Conservation (phyloP, 2,797 vertebrate species). For the Channa striata region DNA sequence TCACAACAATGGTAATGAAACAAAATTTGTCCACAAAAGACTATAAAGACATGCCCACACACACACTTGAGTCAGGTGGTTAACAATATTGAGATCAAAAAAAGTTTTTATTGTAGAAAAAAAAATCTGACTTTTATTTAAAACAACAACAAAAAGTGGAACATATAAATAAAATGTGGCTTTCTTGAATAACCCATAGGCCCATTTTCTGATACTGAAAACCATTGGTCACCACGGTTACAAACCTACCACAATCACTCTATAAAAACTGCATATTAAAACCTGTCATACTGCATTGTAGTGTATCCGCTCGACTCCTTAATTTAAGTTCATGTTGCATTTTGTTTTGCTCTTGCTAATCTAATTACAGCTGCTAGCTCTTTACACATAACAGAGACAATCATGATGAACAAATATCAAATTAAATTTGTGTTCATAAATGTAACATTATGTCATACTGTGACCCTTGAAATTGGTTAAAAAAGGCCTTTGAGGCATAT, state of each 20-base stretch:
- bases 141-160: constrained; percentile 53
- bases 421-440: background rate
- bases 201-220: constrained; percentile 29
- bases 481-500: constrained; percentile 15
- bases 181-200: constrained; percentile 52
- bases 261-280: constrained; percentile 7
- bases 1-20: too few species aligned
- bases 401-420: constrained; percentile 4
- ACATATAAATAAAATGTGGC: constrained; percentile 80
- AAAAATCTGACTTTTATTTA: constrained; percentile 53
- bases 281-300: constrained; percentile 1
- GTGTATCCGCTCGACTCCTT: background rate
- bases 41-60: too few species aligned
- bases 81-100: constrained; percentile 32
- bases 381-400: background rate
- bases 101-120: constrained; percentile 81
- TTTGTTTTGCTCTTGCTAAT: constrained; percentile 2
- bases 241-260: constrained; percentile 16
- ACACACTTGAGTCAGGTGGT: background rate
- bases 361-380: background rate
- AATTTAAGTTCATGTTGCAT: background rate
- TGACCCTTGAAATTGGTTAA: constrained; percentile 15
- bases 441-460: constrained; percentile 4
- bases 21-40: too few species aligned
- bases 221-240: constrained; percentile 13